Evolutionary conservation across 2,797 vertebrate genomes (phyloP).

Genomic region (Malurus splendens): DNA sequence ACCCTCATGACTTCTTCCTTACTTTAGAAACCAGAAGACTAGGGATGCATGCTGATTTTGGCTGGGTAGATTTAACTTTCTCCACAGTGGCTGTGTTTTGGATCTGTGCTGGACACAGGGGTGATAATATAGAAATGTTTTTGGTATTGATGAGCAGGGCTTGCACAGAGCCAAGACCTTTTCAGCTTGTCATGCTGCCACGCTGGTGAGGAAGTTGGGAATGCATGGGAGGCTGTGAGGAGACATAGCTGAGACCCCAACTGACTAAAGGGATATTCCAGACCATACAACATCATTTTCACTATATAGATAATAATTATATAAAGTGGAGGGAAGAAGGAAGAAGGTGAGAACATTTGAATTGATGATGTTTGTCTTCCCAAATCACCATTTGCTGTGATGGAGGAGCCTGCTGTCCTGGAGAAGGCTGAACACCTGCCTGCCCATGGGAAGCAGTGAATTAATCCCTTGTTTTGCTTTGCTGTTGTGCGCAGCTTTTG

Average conservation of each 20-base stretch:
- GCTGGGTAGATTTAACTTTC: neutral
- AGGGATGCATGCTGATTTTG: neutral
- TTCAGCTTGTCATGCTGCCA: neutral
- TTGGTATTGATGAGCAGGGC: neutral
- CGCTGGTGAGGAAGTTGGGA: neutral
- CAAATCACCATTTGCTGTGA: accelerated
- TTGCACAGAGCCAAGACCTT: neutral
- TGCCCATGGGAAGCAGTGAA: neutral
- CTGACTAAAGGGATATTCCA: neutral
- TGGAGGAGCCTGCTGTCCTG: neutral
- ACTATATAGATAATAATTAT: neutral
- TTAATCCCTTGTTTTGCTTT: neutral
- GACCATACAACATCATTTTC: neutral
- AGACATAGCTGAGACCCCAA: neutral
- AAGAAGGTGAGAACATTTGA: neutral
- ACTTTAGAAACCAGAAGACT: neutral
- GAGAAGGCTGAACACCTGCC: neutral
- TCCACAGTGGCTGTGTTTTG: neutral
- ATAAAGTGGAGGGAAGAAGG: neutral
- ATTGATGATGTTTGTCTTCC: neutral
- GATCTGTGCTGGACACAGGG: neutral
- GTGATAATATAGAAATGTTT: neutral
- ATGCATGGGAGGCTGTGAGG: neutral
- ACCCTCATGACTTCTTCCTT: neutral
- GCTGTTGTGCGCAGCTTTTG: neutral